Conservation (phyloP, 2,888 invertebrate genomes). For the Stenoptilia bipunctidactyla region DNA sequence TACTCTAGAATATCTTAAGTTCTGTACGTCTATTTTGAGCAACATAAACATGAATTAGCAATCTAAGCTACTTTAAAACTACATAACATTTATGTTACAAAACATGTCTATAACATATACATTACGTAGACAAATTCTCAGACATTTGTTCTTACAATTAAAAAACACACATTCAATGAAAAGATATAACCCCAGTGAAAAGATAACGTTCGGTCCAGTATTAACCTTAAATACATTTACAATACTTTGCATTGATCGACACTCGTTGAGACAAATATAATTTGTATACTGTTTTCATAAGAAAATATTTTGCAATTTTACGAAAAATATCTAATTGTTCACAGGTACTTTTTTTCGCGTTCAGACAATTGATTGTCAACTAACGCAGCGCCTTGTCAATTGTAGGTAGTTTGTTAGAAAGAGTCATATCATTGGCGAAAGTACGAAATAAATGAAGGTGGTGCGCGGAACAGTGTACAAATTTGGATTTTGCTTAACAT, state of each 20-base stretch:
- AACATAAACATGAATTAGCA: not conserved
- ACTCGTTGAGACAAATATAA: not conserved
- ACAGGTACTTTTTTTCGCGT: not conserved
- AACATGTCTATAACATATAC: not conserved
- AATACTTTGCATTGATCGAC: slow-evolving; percentile 1
- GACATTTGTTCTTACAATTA: not conserved
- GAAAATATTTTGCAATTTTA: slow-evolving; percentile 1
- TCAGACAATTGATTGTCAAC: too few species aligned
- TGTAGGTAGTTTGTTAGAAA: too few species aligned
- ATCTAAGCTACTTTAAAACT: not conserved
- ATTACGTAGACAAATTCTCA: not conserved
- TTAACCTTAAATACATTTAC: not conserved
- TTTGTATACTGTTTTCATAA: slow-evolving; percentile 1
- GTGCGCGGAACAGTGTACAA: too few species aligned
- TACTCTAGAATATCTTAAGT: not conserved
- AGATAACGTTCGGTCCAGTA: not conserved
- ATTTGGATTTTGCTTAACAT: too few species aligned
- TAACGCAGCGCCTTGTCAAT: too few species aligned
- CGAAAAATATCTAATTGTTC: not conserved
- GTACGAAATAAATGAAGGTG: too few species aligned
- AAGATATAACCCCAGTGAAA: not conserved
- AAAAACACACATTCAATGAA: not conserved
- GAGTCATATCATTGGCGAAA: too few species aligned
- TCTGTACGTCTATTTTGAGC: slow-evolving; percentile 1
- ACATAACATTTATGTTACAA: not conserved